Percentiles rank a stretch among this genome's conserved stretches.
Evolutionary conservation across 2,113 vertebrate genomes (phyloP).

Genomic region (Lagopus muta): DNA sequence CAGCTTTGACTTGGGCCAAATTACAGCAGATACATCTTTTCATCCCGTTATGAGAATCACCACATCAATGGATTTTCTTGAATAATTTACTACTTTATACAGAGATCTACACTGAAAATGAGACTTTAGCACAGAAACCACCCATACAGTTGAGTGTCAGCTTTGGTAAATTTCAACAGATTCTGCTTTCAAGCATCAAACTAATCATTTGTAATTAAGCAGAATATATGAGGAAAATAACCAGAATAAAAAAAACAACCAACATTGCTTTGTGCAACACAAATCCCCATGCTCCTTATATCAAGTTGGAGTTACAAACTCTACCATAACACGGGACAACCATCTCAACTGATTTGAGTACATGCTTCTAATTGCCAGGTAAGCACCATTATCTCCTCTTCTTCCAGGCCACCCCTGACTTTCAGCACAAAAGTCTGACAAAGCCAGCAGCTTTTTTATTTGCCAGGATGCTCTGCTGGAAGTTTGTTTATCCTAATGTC

Average conservation of each 20-base stretch:
- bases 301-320: neutral
- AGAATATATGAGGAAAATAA: neutral
- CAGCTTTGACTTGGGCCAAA: neutral
- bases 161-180: neutral
- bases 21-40: neutral
- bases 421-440: neutral
- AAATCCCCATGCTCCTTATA: neutral
- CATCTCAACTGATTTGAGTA: neutral
- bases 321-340: accelerated
- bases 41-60: neutral
- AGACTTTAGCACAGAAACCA: neutral
- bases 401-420: neutral
- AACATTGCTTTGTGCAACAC: neutral
- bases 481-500: neutral
- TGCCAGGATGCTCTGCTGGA: neutral
- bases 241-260: neutral
- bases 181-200: neutral
- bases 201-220: neutral
- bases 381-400: neutral
- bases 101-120: neutral
- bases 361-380: neutral
- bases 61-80: neutral
- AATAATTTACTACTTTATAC: neutral
- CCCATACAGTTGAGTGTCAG: neutral
- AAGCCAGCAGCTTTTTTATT: neutral